These are phyloP conservation scores for Triplophysa yarkandensis DNA, from an alignment of 2,797 vertebrate genomes.

Conservation along the genomic window DNA sequence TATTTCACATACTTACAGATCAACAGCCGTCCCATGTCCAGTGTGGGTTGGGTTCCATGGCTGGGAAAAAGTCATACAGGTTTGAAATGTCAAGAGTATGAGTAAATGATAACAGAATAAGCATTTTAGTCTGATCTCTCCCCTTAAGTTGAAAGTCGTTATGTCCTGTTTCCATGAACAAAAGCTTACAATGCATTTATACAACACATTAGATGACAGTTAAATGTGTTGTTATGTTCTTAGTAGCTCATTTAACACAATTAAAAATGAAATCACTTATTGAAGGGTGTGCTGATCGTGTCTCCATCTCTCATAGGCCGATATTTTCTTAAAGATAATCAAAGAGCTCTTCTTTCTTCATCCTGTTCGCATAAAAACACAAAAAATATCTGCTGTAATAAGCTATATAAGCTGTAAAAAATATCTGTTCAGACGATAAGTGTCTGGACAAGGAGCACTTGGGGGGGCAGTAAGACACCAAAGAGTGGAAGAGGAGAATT, in stretches of 20 bases:
- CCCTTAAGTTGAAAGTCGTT: too few species aligned
- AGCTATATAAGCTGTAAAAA: too few species aligned
- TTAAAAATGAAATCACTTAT: background rate
- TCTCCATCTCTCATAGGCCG: conserved; percentile 93
- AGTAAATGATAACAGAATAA: too few species aligned
- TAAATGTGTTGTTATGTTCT: background rate
- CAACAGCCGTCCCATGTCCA: conserved; percentile 88
- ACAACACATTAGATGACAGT: conserved; percentile 5
- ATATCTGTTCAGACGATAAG: conserved; percentile 29
- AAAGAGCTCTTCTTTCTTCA: conserved; percentile 94
- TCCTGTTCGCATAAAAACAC: conserved; percentile 69
- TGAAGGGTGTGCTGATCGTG: conserved; percentile 76
- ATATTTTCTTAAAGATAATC: conserved; percentile 98
- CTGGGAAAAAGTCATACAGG: too few species aligned
- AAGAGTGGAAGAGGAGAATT: background rate
- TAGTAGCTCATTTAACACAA: background rate
- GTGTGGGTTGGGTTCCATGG: conserved; percentile 86
- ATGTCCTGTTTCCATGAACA: too few species aligned
- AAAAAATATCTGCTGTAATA: too few species aligned
- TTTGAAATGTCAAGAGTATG: too few species aligned
- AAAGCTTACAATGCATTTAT: background rate
- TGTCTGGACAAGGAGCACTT: conserved; percentile 15
- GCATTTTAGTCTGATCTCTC: too few species aligned
- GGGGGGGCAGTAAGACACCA: background rate
- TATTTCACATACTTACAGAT: conserved; percentile 82